Evolutionary conservation across 2,113 vertebrate species (phyloP).

Genomic region (Dasyurus viverrinus): DNA sequence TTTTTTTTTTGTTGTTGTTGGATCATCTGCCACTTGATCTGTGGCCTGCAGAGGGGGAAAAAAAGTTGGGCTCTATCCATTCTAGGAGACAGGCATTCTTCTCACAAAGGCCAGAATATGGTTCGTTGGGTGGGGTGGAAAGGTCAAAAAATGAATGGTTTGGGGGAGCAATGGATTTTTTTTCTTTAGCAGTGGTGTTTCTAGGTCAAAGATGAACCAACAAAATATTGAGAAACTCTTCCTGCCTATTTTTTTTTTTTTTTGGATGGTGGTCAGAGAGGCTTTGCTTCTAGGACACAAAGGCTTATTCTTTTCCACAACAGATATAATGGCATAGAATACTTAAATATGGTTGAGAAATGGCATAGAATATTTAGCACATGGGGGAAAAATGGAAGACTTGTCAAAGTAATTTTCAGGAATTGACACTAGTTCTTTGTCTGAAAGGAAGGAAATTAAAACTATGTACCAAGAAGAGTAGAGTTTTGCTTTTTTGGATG

Average conservation of each 20-base stretch:
- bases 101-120: neutral
- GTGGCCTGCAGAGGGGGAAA: constrained; percentile 1
- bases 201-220: neutral
- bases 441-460: neutral
- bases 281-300: neutral
- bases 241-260: no score
- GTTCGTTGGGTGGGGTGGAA: neutral
- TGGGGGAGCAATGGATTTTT: neutral
- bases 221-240: neutral
- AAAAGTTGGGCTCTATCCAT: neutral
- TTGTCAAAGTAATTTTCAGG: neutral
- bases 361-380: neutral
- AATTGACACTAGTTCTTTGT: neutral
- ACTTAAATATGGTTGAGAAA: no score
- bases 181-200: neutral
- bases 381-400: neutral
- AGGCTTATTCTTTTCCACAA: neutral
- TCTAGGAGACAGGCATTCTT: neutral
- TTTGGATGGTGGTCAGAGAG: neutral
- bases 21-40: neutral
- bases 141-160: neutral
- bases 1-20: neutral
- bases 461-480: neutral
- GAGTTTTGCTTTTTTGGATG: neutral
- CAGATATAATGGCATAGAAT: no score